Conservation (phyloP, 1,140 invertebrate genomes). For the Mya arenaria region DNA sequence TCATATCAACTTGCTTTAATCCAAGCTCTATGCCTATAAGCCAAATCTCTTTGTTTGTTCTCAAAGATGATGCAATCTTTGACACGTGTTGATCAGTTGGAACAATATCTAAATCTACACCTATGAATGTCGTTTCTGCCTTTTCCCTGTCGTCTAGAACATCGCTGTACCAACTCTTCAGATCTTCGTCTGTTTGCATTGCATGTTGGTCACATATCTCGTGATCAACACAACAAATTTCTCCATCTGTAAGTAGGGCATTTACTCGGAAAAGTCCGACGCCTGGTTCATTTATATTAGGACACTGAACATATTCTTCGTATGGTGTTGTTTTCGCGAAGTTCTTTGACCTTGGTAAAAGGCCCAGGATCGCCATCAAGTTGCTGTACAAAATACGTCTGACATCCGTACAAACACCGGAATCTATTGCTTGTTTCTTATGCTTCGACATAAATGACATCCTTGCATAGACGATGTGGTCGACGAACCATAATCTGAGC, state of each 20-base stretch:
- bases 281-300: background rate
- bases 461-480: conserved; percentile 38
- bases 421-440: no score
- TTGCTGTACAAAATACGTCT: background rate
- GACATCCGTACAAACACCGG: background rate
- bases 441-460: background rate
- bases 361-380: background rate
- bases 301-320: conserved; percentile 35
- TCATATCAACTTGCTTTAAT: background rate
- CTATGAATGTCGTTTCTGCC: no score
- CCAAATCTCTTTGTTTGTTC: background rate
- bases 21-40: background rate
- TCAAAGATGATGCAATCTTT: no score
- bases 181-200: background rate
- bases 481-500: conserved; percentile 24
- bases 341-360: no score
- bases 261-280: conserved; percentile 9
- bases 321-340: background rate
- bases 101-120: no score
- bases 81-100: background rate
- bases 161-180: conserved; percentile 6
- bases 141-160: background rate
- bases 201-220: background rate
- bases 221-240: background rate
- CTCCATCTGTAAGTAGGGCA: conserved; percentile 10